phyloP scores from a whole-genome alignment of 1,140 invertebrate species.

The Trichoplusia ni region DNA sequence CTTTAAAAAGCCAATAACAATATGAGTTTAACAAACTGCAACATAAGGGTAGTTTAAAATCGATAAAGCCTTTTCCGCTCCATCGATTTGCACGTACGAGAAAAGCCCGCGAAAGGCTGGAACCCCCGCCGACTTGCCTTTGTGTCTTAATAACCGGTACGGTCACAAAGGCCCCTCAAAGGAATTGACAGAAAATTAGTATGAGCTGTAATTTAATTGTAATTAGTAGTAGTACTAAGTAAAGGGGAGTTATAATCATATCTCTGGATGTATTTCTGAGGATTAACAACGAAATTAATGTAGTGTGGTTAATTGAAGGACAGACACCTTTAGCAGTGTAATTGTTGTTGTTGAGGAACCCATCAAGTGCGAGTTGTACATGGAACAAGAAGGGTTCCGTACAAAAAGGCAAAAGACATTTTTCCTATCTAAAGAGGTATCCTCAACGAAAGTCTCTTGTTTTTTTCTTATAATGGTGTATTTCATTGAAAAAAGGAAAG shows the following conservation, averaged over 20 bases:
- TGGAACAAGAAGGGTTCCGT: too few species aligned
- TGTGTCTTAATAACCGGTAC: slow-evolving; percentile 48
- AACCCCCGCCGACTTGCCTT: slow-evolving; percentile 41
- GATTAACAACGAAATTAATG: too few species aligned
- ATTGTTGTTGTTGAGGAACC: too few species aligned
- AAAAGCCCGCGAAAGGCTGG: slow-evolving; percentile 23
- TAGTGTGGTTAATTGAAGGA: too few species aligned
- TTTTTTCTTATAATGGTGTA: too few species aligned
- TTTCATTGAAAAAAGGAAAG: too few species aligned
- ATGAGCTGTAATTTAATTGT: slow-evolving; percentile 12
- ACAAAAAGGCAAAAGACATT: too few species aligned
- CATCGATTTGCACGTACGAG: slow-evolving; percentile 49
- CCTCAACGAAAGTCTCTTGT: too few species aligned
- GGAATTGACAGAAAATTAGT: slow-evolving; percentile 59
- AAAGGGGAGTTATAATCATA: slow-evolving; percentile 1
- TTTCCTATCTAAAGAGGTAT: too few species aligned
- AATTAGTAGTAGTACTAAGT: slow-evolving; percentile 17
- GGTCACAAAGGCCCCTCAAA: slow-evolving; percentile 53
- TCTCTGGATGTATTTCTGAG: neutral
- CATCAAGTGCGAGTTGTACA: too few species aligned
- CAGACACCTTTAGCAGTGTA: too few species aligned
- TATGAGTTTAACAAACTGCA: slow-evolving; percentile 58
- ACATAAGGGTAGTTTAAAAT: slow-evolving; percentile 54
- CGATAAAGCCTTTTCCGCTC: slow-evolving; percentile 54
- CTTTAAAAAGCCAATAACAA: slow-evolving; percentile 51